Conservation (phyloP, 2,797 vertebrate species). For the Oophaga sylvatica region DNA sequence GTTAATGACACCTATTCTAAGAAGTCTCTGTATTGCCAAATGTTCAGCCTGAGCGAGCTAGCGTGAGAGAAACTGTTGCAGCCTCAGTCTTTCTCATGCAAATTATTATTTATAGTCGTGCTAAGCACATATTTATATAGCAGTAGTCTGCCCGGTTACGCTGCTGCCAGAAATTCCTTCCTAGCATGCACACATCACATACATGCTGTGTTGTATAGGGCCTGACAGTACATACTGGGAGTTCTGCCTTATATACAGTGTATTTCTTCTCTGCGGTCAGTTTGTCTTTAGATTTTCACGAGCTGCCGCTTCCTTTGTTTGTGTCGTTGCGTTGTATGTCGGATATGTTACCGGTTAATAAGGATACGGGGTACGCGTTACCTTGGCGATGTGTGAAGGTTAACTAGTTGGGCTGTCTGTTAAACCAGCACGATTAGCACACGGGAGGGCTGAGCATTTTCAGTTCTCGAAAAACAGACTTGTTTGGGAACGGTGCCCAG, state of each 20-base stretch:
- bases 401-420: not conserved
- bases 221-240: not conserved
- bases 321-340: not conserved
- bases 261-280: not conserved
- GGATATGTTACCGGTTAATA: not conserved
- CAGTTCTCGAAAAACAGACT: slow-evolving; percentile 28
- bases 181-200: not conserved
- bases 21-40: slow-evolving; percentile 40
- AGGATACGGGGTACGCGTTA: slow-evolving; percentile 11
- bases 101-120: slow-evolving; percentile 62
- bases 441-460: slow-evolving; percentile 38
- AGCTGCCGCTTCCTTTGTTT: not conserved
- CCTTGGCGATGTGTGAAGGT: slow-evolving; percentile 28
- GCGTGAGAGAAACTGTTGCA: slow-evolving; percentile 60
- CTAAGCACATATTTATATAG: slow-evolving; percentile 51
- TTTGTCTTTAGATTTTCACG: not conserved
- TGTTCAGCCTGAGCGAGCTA: slow-evolving; percentile 13
- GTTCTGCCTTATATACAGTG: not conserved
- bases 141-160: slow-evolving; percentile 59
- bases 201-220: not conserved
- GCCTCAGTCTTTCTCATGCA: slow-evolving; percentile 64
- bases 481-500: slow-evolving; percentile 39
- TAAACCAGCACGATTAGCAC: not conserved
- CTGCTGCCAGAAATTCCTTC: slow-evolving; percentile 26
- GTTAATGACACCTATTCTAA: slow-evolving; percentile 31